Evolutionary conservation across 2,888 invertebrate species (phyloP), one percentile per base, ranked within the genome.

Genomic region (Polietes domitor): DNA sequence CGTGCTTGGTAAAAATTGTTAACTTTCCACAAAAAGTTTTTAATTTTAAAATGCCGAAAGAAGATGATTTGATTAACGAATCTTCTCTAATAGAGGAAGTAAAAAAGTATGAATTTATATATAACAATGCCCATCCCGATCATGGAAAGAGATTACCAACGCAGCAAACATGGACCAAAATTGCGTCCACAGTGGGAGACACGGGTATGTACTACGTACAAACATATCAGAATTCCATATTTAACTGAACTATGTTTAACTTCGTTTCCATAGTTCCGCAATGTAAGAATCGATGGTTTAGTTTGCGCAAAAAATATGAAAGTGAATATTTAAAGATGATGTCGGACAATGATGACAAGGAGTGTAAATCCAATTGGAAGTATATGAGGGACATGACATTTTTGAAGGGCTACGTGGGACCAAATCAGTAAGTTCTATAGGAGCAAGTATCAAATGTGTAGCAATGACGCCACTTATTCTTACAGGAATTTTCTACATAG

Each of bases 51-150:
- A 28, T 28, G 28, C 3, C n/a, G n/a, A n/a, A 28, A 61, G 17
- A 28, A 26, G 17, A 61, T 4, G 58, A 26, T 32, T 61, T 61
- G 26, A 2, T 50, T 19, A 9, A 55, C 55, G 55, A 55, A 21
- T 55, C 21, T 0, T 3, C n/a, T 0, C 2, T 61, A 6, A 28
- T 61, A n/a, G 61, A 32, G n/a, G 61, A 61, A 61, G 61, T 61
- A 1, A 61, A 61, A 26, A 61, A 61, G 17, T 28, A 61, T 26
- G 61, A 61, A 61, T 28, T 61, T n/a, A 26, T 61, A 12, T 61
- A 61, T 12, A 32, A 61, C 7, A 61, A 61, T 6, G 61, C 28
- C 0, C 61, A 61, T 28, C 61, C 28, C 1, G 28, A 61, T 6
- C 61, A 61, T 61, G 61, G 61, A 3, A 61, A 61, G 9, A 28